Conservation (phyloP, 2,888 invertebrate genomes). For the Brachyopa scutellaris region DNA sequence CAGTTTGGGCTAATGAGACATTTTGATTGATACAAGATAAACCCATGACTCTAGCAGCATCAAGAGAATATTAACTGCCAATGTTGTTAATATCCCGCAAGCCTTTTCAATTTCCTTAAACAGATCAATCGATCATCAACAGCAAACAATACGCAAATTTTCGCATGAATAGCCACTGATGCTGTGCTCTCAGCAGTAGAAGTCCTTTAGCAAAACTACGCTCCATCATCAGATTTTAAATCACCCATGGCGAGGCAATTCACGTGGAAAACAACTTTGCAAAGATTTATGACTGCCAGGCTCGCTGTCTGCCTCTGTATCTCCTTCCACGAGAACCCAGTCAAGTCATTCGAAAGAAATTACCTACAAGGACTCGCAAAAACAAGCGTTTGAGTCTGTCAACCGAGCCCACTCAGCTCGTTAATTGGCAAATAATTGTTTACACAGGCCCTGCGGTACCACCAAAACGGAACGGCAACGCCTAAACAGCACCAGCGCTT, state of each 20-base stretch:
- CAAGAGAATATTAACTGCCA: too few relatives aligned
- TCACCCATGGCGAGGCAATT: slow-evolving; percentile 3
- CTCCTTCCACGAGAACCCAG: neutral
- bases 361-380: slow-evolving; percentile 15
- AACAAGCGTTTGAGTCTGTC: slow-evolving; percentile 2
- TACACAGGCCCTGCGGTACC: slow-evolving; percentile 26
- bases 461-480: slow-evolving; percentile 4
- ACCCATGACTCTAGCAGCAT: too few relatives aligned
- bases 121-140: too few relatives aligned
- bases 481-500: neutral
- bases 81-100: too few relatives aligned
- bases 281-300: slow-evolving; percentile 23
- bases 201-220: too few relatives aligned
- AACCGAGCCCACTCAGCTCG: slow-evolving; percentile 48
- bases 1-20: too few relatives aligned
- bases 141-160: too few relatives aligned
- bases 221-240: neutral
- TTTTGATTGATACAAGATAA: too few relatives aligned
- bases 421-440: slow-evolving; percentile 70
- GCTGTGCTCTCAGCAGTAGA: too few relatives aligned
- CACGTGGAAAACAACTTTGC: neutral
- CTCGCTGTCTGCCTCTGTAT: neutral
- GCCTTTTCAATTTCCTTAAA: too few relatives aligned
- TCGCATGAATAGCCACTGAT: too few relatives aligned
- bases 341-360: slow-evolving; percentile 17